Percentiles rank a stretch among this genome's conserved stretches.
Evolutionary conservation across 2,113 vertebrate species (phyloP).

Genomic region (Ageneiosus marmoratus): DNA sequence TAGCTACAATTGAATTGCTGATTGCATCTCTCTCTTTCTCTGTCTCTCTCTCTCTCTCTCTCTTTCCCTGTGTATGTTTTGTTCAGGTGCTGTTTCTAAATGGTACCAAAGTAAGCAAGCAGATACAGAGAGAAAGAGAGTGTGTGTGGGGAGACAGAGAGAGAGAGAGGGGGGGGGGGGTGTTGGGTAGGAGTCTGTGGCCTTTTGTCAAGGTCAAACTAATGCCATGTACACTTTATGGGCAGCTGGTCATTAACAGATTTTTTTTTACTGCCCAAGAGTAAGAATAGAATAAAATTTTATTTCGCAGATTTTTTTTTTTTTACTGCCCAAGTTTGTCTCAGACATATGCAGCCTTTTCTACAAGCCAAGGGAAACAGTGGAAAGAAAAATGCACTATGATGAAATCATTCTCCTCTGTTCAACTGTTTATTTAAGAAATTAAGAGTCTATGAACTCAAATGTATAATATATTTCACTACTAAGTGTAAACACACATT

Average conservation of each 20-base stretch:
- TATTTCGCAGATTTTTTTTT: background rate
- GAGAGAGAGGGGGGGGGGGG: background rate
- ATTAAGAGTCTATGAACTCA: background rate
- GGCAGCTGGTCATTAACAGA: background rate
- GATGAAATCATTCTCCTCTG: background rate
- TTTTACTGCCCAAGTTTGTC: background rate
- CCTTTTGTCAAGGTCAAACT: conserved; percentile 71
- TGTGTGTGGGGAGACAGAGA: conserved; percentile 32
- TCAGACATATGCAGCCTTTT: background rate
- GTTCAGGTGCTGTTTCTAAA: conserved; percentile 56
- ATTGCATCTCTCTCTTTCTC: conserved; percentile 78
- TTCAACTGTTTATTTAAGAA: background rate
- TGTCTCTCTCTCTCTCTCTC: conserved; percentile 52
- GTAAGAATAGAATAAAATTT: background rate
- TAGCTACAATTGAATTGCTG: conserved; percentile 76
- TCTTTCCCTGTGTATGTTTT: background rate
- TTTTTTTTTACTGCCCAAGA: too few relatives aligned
- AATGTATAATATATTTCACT: background rate
- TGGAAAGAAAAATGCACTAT: background rate
- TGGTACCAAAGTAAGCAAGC: conserved; percentile 17
- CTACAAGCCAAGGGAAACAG: background rate
- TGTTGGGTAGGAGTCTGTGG: conserved; percentile 49
- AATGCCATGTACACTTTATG: background rate
- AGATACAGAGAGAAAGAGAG: conserved; percentile 29
- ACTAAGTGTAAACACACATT: background rate